Conservation (phyloP, 1,140 invertebrate genomes). For the Pteromalus puparum region DNA sequence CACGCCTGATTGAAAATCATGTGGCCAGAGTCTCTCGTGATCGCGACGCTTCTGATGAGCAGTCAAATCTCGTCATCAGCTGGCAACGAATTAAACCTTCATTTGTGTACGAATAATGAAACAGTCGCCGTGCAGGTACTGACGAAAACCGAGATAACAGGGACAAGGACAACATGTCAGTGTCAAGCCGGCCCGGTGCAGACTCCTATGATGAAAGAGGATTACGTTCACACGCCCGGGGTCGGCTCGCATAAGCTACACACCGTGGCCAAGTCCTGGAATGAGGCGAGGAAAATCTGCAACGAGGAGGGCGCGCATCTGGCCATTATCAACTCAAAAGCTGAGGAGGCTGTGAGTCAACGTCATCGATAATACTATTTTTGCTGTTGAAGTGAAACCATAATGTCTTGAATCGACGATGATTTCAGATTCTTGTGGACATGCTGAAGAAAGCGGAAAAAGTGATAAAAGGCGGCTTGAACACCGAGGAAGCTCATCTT, state of each 20-base stretch:
- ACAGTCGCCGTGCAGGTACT: background rate
- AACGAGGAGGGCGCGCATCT: slow-evolving; percentile 61
- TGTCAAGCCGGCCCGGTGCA: background rate
- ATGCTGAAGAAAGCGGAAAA: background rate
- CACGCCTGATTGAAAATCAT: too few species aligned
- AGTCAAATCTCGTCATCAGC: background rate
- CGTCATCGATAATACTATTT: too few species aligned
- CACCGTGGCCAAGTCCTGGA: slow-evolving; percentile 63
- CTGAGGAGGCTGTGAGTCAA: slow-evolving; percentile 61
- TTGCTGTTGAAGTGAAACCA: background rate
- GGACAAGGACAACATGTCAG: background rate
- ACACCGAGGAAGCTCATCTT: slow-evolving; percentile 57
- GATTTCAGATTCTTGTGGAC: background rate
- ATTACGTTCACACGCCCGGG: slow-evolving; percentile 63
- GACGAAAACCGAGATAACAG: background rate
- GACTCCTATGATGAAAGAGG: slow-evolving; percentile 19
- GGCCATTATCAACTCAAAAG: slow-evolving; percentile 64
- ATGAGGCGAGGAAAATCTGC: slow-evolving; percentile 67
- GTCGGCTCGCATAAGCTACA: slow-evolving; percentile 69
- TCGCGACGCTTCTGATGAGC: background rate
- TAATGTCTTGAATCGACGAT: background rate
- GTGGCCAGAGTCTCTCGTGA: background rate
- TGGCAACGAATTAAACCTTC: background rate
- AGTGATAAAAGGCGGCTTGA: background rate
- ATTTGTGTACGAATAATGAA: slow-evolving; percentile 10